A percentile compares a stretch with the other conserved stretches of the same genome.
Evolutionary conservation across 2,888 invertebrate genomes (phyloP).

Genomic region (Uropetala carovei): DNA sequence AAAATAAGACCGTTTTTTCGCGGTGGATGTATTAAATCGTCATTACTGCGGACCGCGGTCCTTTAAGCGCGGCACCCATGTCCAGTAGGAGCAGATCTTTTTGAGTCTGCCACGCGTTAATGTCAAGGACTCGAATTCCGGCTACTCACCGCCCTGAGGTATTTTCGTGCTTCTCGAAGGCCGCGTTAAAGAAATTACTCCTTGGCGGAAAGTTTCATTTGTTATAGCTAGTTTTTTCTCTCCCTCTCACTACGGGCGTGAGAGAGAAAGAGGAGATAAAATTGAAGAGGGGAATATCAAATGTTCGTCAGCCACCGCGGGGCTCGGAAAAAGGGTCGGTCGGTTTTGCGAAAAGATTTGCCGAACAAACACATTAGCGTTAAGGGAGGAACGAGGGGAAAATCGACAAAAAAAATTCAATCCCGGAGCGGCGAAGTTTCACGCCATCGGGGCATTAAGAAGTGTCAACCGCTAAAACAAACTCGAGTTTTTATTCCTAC

Average conservation of each 20-base stretch:
- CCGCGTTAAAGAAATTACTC: not conserved
- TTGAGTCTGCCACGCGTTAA: constrained; percentile 33
- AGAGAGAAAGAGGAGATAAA: not conserved
- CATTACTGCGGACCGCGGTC: not conserved
- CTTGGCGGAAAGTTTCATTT: not conserved
- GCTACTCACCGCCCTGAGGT: not conserved
- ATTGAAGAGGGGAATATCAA: not conserved
- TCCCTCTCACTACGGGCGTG: too few species aligned
- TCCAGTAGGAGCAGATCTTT: constrained; percentile 23
- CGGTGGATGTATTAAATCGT: not conserved
- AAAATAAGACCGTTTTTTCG: not conserved
- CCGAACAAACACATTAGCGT: not conserved
- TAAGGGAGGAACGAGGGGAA: not conserved
- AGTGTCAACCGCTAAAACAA: not conserved
- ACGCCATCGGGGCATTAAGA: not conserved
- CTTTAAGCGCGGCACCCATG: not conserved
- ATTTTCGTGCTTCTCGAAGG: constrained; percentile 32
- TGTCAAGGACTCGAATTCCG: constrained; percentile 33
- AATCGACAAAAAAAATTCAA: not conserved
- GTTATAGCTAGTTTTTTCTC: not conserved
- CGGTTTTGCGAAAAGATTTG: not conserved
- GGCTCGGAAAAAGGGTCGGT: not conserved
- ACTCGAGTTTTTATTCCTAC: not conserved
- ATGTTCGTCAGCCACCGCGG: not conserved
- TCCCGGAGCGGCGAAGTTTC: not conserved